phyloP scores from a whole-genome alignment of 1,140 invertebrate genomes.

The Drosophila willistoni region DNA sequence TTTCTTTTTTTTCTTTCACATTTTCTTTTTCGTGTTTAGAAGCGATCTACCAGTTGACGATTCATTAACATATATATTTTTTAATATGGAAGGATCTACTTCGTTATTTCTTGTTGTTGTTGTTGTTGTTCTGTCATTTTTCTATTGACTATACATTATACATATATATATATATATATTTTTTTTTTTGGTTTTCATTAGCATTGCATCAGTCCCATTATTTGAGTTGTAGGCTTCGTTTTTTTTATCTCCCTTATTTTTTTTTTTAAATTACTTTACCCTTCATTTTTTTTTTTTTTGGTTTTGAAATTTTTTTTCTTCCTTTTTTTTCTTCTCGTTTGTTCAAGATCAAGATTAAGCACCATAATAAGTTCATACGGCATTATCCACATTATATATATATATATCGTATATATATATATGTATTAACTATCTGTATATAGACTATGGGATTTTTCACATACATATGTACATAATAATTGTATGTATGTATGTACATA shows the following conservation, averaged over 20 bases:
- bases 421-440: conserved; percentile 2
- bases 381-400: conserved; percentile 50
- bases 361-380: conserved; percentile 72
- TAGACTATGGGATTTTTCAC: conserved; percentile 6
- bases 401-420: conserved; percentile 12
- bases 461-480: conserved; percentile 8
- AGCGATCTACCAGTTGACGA: conserved; percentile 39
- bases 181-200: conserved; percentile 29
- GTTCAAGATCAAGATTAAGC: conserved; percentile 73
- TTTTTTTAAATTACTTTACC: background rate
- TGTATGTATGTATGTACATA: conserved; percentile 10
- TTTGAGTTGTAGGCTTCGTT: conserved; percentile 69
- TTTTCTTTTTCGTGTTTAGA: background rate
- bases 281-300: background rate
- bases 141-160: conserved; percentile 13
- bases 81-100: conserved; percentile 69
- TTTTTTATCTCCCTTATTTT: background rate
- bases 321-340: conserved; percentile 49
- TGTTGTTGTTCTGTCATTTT: conserved; percentile 15
- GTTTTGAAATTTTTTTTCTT: background rate
- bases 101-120: conserved; percentile 32
- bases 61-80: conserved; percentile 19
- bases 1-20: conserved; percentile 2
- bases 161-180: conserved; percentile 2
- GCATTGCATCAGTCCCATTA: conserved; percentile 77